phyloP scores from a whole-genome alignment of 2,888 invertebrate species.

The Odontomyia ornata region DNA sequence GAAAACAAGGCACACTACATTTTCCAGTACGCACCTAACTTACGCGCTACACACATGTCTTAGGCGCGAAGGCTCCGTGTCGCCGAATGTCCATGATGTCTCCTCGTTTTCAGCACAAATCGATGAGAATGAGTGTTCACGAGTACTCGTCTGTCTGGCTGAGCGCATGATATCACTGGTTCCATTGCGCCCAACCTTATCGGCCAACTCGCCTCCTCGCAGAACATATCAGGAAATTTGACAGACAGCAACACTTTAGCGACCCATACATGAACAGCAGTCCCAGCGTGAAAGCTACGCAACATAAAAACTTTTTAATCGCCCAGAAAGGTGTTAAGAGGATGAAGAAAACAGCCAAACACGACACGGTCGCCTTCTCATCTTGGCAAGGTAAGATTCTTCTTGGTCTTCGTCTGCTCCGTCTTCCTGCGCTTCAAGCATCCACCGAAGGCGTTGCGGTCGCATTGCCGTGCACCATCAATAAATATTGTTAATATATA shows the following conservation, averaged over 20 bases:
- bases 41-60: not conserved
- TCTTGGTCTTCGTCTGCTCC: no score
- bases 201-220: not conserved
- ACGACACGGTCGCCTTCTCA: not conserved
- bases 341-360: not conserved
- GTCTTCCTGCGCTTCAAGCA: no score
- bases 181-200: no score
- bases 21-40: not conserved
- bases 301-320: constrained; percentile 2
- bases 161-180: not conserved
- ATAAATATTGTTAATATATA: no score
- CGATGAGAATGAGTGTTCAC: not conserved
- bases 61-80: no score
- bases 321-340: constrained; percentile 7
- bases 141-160: no score
- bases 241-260: not conserved
- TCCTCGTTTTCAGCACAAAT: not conserved
- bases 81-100: not conserved
- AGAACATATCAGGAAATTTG: not conserved
- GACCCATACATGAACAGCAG: not conserved
- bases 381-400: not conserved
- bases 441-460: no score
- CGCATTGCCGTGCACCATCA: no score
- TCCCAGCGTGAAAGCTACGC: not conserved
- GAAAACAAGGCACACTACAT: not conserved